Evolutionary conservation across 2,797 vertebrate species (phyloP).

Genomic region (Propithecus perrieri): DNA sequence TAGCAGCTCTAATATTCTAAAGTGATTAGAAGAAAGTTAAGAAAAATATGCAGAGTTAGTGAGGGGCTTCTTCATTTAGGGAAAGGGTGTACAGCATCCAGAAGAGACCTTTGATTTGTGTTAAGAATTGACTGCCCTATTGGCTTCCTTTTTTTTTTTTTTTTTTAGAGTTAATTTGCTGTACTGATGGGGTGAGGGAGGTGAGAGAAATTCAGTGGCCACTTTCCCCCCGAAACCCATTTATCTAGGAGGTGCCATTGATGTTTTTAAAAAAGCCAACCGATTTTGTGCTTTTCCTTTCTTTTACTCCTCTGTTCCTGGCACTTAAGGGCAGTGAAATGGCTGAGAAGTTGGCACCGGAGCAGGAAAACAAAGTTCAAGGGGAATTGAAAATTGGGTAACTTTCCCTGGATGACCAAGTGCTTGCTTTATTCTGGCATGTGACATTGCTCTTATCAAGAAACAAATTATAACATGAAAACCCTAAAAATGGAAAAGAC

Average conservation of each 20-base stretch:
- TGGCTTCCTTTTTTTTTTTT: neutral
- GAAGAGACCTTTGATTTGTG: neutral
- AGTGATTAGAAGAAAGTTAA: neutral
- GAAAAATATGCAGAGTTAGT: neutral
- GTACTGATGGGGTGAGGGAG: neutral
- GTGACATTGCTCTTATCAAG: neutral
- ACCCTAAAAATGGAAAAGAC: neutral
- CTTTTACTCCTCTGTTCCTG: neutral
- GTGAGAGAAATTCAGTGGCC: neutral
- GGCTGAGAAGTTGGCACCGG: conserved; percentile 39
- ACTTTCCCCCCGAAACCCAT: neutral
- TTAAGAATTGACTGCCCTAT: neutral
- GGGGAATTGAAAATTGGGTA: conserved; percentile 53
- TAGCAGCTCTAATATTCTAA: neutral
- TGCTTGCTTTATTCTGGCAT: neutral
- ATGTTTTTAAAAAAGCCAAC: neutral
- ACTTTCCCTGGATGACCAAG: conserved; percentile 33
- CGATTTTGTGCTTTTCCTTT: neutral
- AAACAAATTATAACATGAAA: conserved; percentile 35
- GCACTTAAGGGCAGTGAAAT: conserved; percentile 32
- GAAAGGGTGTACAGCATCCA: neutral
- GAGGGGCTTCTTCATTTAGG: neutral
- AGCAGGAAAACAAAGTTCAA: conserved; percentile 64
- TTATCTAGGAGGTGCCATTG: neutral
- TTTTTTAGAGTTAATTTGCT: neutral